Conservation (phyloP, 2,113 vertebrate genomes). For the Petaurus breviceps region DNA sequence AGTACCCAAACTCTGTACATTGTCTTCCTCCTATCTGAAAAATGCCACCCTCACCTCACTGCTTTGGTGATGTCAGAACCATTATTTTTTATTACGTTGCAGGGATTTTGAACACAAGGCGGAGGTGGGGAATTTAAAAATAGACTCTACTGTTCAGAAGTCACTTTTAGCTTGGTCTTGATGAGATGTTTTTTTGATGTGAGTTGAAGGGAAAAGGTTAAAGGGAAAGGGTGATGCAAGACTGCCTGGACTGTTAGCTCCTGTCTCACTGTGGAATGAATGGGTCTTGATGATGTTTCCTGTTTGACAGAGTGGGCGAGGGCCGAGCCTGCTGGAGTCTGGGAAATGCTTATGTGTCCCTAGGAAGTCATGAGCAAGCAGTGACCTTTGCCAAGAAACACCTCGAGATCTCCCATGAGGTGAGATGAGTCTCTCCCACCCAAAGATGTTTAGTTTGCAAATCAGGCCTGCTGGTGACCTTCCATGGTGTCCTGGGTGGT, state of each 20-base stretch:
- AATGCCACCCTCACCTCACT: background rate
- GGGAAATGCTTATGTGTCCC: conserved; percentile 94
- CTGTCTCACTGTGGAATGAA: background rate
- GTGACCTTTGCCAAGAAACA: conserved; percentile 94
- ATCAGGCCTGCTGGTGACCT: background rate
- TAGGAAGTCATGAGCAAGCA: conserved; percentile 93
- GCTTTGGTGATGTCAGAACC: background rate
- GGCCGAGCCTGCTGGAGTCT: conserved; percentile 98
- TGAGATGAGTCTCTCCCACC: conserved; percentile 69
- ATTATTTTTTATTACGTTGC: background rate
- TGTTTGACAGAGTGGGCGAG: conserved; percentile 92
- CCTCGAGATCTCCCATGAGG: conserved; percentile 96
- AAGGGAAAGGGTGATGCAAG: background rate
- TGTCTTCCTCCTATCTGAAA: background rate
- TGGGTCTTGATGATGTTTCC: conserved; percentile 44
- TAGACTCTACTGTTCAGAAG: background rate
- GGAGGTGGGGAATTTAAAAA: background rate
- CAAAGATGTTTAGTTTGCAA: background rate
- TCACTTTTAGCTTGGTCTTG: background rate
- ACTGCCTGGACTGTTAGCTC: background rate
- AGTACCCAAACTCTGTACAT: background rate
- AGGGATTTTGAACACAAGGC: background rate
- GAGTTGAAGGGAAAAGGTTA: accelerated
- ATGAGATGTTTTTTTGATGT: background rate
- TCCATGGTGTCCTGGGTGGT: background rate